A percentile compares a stretch with the other conserved stretches of the same genome.
phyloP scores from a whole-genome alignment of 1,140 invertebrate species.

The Heterodera carotae region DNA sequence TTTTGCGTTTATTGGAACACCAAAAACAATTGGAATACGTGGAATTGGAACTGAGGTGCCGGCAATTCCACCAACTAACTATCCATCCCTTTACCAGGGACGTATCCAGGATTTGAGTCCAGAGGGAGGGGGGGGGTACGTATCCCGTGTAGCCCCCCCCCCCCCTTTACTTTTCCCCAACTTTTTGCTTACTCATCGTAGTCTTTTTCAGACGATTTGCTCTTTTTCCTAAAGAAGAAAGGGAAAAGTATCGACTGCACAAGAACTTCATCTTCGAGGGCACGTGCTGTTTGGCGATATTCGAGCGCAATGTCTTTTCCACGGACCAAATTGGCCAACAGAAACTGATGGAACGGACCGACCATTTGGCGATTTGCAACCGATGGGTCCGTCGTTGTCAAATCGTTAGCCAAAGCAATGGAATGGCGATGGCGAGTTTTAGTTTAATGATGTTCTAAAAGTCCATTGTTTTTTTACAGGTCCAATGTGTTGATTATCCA shows the following conservation, averaged over 20 bases:
- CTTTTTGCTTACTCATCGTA: not conserved
- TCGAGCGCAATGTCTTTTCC: not conserved
- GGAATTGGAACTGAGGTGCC: conserved; percentile 12
- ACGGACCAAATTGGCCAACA: not conserved
- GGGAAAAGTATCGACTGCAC: conserved; percentile 16
- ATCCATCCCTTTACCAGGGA: too few relatives aligned
- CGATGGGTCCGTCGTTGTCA: conserved; percentile 11
- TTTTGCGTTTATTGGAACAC: conserved; percentile 11
- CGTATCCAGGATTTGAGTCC: too few relatives aligned
- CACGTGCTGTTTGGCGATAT: conserved; percentile 6
- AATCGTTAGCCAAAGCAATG: conserved; percentile 25
- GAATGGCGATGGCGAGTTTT: conserved; percentile 22
- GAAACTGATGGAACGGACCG: not conserved
- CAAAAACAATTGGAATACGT: conserved; percentile 4
- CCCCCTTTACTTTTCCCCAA: too few relatives aligned
- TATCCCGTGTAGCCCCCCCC: too few relatives aligned
- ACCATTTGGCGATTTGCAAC: not conserved
- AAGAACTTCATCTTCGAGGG: conserved; percentile 18
- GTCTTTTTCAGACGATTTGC: not conserved
- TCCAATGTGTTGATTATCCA: conserved; percentile 21
- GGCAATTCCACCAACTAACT: not conserved
- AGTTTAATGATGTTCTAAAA: not conserved
- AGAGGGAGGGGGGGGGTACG: too few relatives aligned
- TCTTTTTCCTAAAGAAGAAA: not conserved
- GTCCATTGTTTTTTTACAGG: not conserved